Evolutionary conservation across 2,113 vertebrate species (phyloP).

Genomic region (Furnarius figulus): DNA sequence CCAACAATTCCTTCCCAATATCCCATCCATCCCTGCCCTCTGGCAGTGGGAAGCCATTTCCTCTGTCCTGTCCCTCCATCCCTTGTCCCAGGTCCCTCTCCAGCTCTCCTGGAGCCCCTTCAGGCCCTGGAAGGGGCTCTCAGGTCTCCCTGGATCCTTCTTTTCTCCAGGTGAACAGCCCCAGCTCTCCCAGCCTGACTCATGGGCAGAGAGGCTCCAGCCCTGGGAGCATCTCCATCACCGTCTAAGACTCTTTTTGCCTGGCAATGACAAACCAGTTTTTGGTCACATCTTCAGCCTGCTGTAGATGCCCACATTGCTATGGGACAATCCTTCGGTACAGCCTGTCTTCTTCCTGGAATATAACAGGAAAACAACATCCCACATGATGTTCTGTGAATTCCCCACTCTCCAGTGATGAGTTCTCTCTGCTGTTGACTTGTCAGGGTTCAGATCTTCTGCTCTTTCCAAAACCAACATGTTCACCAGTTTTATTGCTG

Average conservation of each 20-base stretch:
- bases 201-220: neutral
- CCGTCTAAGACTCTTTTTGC: neutral
- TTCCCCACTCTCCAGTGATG: no score
- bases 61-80: neutral
- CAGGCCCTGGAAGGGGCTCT: rapidly evolving
- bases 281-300: neutral
- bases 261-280: neutral
- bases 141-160: neutral
- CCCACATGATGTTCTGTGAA: neutral
- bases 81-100: neutral
- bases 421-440: neutral
- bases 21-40: rapidly evolving
- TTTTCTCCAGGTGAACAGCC: rapidly evolving
- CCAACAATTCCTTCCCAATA: rapidly evolving
- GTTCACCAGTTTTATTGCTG: neutral
- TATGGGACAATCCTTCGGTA: neutral
- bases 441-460: neutral
- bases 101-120: neutral
- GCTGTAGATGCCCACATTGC: neutral
- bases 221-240: rapidly evolving
- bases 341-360: neutral
- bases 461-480: neutral
- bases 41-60: neutral
- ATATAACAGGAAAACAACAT: neutral
- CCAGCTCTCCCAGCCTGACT: neutral